Evolutionary conservation across 2,113 vertebrate species (phyloP).

Genomic region (Grallaria varia): DNA sequence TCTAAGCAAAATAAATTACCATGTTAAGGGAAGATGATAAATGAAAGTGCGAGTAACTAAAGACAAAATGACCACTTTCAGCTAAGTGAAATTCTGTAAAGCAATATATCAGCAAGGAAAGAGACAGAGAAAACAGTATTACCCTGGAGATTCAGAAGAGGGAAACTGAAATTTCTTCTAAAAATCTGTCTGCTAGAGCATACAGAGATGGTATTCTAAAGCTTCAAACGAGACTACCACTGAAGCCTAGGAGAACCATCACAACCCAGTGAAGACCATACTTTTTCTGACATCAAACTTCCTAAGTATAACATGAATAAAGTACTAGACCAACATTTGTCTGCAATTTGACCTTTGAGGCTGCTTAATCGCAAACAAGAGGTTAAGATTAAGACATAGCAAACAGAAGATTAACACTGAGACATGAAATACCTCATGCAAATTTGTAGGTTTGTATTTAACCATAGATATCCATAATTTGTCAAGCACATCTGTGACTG

Average conservation of each 20-base stretch:
- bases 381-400: not conserved
- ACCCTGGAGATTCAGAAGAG: not conserved
- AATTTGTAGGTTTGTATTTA: not conserved
- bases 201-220: not conserved
- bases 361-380: not conserved
- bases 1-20: not conserved
- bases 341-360: not conserved
- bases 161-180: not conserved
- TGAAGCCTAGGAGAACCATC: not conserved
- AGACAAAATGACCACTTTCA: not conserved
- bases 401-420: not conserved
- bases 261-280: accelerated
- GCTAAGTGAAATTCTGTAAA: not conserved
- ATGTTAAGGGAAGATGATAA: not conserved
- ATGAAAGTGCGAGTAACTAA: not conserved
- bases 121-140: not conserved
- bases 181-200: not conserved
- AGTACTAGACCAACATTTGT: not conserved
- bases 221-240: not conserved
- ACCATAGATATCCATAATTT: not conserved
- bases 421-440: not conserved
- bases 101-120: not conserved
- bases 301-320: not conserved
- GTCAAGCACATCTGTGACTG: not conserved
- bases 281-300: not conserved